These are phyloP conservation scores for Drosophila bipectinata DNA, from an alignment of 1,140 invertebrate genomes.

Conservation along the genomic window DNA sequence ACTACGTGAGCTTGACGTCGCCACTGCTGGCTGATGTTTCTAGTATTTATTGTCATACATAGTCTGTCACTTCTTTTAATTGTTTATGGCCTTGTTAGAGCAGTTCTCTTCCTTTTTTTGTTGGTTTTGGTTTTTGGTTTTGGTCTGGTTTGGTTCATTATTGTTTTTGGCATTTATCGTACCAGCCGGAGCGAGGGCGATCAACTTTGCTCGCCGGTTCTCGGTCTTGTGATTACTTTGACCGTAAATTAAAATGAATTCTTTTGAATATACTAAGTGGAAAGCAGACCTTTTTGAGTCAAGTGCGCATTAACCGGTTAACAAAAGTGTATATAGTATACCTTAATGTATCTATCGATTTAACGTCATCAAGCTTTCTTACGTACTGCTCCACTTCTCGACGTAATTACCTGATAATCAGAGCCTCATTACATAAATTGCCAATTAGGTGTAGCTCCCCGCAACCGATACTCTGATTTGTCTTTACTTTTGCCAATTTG, in stretches of 20 bases:
- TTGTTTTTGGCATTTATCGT: conserved; percentile 51
- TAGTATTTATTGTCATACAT: conserved; percentile 67
- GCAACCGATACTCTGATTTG: conserved; percentile 41
- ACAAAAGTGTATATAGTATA: conserved; percentile 4
- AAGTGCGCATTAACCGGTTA: conserved; percentile 63
- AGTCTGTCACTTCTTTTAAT: conserved; percentile 79
- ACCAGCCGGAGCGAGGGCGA: conserved; percentile 73
- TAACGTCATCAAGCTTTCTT: conserved; percentile 54
- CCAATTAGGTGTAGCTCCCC: conserved; percentile 49
- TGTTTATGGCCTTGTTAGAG: conserved; percentile 63
- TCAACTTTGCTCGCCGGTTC: conserved; percentile 61
- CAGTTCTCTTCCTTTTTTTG: conserved; percentile 26
- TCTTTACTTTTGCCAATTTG: conserved; percentile 53
- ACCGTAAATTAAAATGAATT: conserved; percentile 57
- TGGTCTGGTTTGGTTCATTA: conserved; percentile 30
- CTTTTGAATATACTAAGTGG: conserved; percentile 42
- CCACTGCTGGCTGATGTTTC: conserved; percentile 28
- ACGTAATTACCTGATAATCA: conserved; percentile 50
- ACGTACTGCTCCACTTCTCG: conserved; percentile 52
- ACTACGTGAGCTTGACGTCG: conserved; percentile 41
- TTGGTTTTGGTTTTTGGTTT: conserved; percentile 22
- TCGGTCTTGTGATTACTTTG: conserved; percentile 60
- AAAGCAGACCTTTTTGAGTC: conserved; percentile 38
- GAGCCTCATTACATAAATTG: conserved; percentile 61
- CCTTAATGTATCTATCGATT: conserved; percentile 36